These are phyloP conservation scores for Campylomormyrus tamandua DNA, from an alignment of 2,113 vertebrate genomes.

Conservation along the genomic window DNA sequence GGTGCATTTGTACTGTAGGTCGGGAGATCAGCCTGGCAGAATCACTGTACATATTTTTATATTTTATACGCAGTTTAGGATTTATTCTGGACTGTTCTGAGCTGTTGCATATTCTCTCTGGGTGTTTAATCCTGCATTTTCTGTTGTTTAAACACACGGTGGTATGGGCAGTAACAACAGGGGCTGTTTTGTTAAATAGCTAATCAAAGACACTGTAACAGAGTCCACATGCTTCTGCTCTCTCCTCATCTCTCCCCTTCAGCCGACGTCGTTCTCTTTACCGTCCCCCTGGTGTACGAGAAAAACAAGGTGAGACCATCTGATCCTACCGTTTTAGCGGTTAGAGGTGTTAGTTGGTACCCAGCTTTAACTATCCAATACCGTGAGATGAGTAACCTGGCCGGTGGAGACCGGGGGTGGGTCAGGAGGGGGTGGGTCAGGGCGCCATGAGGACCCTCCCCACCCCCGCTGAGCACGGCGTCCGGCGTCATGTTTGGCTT, in stretches of 20 bases:
- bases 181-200: background rate
- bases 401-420: background rate
- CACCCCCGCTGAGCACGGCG: background rate
- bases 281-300: constrained; percentile 63
- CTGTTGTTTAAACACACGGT: background rate
- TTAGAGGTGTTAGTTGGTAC: background rate
- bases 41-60: background rate
- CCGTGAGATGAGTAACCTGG: background rate
- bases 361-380: background rate
- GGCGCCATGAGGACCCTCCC: background rate
- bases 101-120: background rate
- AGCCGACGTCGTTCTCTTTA: constrained; percentile 65
- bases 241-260: background rate
- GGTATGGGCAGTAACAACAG: background rate
- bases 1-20: background rate
- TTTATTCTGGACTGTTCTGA: background rate
- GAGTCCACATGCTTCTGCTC: background rate
- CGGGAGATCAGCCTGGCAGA: background rate
- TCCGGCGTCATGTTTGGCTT: background rate
- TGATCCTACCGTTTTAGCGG: background rate
- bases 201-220: background rate
- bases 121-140: background rate
- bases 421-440: background rate
- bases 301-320: constrained; percentile 66
- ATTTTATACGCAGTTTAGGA: background rate